Base-by-base conservation (phyloP, 2,797 vertebrate species). In the Gallinago stenura region DNA sequence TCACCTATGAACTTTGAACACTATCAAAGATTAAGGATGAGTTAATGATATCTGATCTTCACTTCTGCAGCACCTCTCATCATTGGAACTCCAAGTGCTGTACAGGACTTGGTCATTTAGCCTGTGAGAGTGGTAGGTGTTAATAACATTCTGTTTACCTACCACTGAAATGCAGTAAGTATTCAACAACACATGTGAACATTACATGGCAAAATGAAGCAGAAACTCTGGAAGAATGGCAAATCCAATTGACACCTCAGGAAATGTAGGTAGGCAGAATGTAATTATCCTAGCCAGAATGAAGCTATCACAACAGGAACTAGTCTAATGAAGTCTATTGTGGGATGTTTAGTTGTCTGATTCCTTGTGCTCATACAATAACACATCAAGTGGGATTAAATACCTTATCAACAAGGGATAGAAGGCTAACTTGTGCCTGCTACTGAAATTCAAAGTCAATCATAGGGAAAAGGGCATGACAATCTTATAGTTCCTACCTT, bases 381-480 rank as follows among this genome's bases (percentile, higher is more conserved):
- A 25, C 1, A 1, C 13, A 57, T 19, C 7, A 54, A 76, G 12
- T 33, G 6, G 3, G 15, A 61, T 15, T 64, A 26, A 71, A 33
- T 9, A 56, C 2, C 7, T 46, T 83, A 41, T 2, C 3, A 56
- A 5, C 3, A 26, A 48, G 3, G 2, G 3, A 61, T 2, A 46
- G 20, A 69, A 51, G 41, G 3, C 7, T 72, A 85, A 33, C 5
- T 53, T 58, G 9, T 51, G 24, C 25, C n/a, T 73, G 24, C 7
- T 58, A 58, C 11, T 22, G 37, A 53, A 93, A 33, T 46, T 22
- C 12, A 5, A 66, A 92, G 6, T 62, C 60, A 94, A 45, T 2
- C 24, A 10, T 12, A 50, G 13, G 6, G 14, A n/a, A 75, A 64
- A 82, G 4, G 37, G 4, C 10, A 19, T 17, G 11, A 45, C 6